Evolutionary conservation across 2,113 vertebrate genomes (phyloP), one percentile per base, ranked within the genome.

Genomic region (Cynocephalus volans): DNA sequence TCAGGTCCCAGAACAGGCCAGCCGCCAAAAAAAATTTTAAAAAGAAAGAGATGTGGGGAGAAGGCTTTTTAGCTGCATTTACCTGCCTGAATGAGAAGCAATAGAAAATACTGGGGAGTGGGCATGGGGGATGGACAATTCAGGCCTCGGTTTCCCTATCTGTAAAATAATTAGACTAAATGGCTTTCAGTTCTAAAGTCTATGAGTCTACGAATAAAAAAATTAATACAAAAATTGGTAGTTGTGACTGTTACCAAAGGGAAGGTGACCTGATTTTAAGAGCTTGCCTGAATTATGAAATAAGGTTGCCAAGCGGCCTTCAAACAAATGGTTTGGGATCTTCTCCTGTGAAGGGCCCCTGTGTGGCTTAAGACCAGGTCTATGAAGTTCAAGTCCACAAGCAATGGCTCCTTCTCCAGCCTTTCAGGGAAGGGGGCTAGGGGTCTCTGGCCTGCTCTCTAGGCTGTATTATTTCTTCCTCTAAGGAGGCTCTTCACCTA

Each of bases 161-260:
- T 65, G 58, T 76, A 54, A 96, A 89, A 85, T 45, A 56, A 94
- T 28, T 81, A 17, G 6, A 91, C 69, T 50, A 80, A 33, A 36
- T 41, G 64, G 87, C 14, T 75, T 77, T 64, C 17, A 58, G 17
- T 90, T 90, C 70, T 70, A 54, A 94, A 79, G 54, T 36, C 48
- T 67, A 73, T 21, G 45, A 80, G 14, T 28, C 26, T 75, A 64
- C 21, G 56, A 82, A 52, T 90, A 79, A 95, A 93, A 83, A 97
- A 88, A 79, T 77, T 62, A 67, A 72, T 80, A 70, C 26, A 80
- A 88, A 89, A 77, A 65, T 5, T 62, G 41, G 52, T 23, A 48
- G 24, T 41, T 50, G n/a, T 75, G 52, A 62, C 50, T 84, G 62
- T 73, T 72, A 90, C 28, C 69, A 64, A 91, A 87, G 45, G 58